A percentile compares a stretch with the other conserved stretches of the same genome.
phyloP scores from a whole-genome alignment of 2,888 invertebrate species.

The Branchellion lobata region DNA sequence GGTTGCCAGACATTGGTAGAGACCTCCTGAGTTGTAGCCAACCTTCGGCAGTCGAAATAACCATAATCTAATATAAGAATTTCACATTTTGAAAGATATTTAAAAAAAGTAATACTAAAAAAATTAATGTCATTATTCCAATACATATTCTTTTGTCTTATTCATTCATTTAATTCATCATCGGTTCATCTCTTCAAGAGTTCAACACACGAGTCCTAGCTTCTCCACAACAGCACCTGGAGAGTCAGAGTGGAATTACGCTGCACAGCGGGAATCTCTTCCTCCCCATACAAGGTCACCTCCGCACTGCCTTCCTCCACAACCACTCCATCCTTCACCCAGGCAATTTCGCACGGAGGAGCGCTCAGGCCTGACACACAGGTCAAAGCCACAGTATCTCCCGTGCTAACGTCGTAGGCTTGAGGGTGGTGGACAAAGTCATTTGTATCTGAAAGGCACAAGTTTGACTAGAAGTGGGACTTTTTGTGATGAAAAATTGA shows the following conservation, averaged over 20 bases:
- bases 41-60: slow-evolving; percentile 50
- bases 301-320: slow-evolving; percentile 54
- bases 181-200: too few species aligned
- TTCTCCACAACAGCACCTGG: too few species aligned
- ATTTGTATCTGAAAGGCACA: slow-evolving; percentile 54
- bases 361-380: slow-evolving; percentile 56
- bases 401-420: slow-evolving; percentile 52
- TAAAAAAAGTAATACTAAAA: too few species aligned
- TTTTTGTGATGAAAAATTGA: neutral
- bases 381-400: slow-evolving; percentile 53
- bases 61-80: too few species aligned
- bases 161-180: too few species aligned
- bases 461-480: neutral
- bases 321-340: slow-evolving; percentile 55
- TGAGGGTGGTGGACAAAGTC: slow-evolving; percentile 55
- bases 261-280: slow-evolving; percentile 48
- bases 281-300: slow-evolving; percentile 52
- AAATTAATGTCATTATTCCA: too few species aligned
- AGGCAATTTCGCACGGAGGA: slow-evolving; percentile 53
- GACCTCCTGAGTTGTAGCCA: slow-evolving; percentile 51
- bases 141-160: too few species aligned
- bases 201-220: too few species aligned
- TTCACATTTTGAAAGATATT: too few species aligned
- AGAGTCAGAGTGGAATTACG: slow-evolving; percentile 53
- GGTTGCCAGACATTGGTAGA: slow-evolving; percentile 55